These are phyloP conservation scores for Cetoscarus ocellatus DNA, from an alignment of 2,797 vertebrate species.

Conservation along the genomic window DNA sequence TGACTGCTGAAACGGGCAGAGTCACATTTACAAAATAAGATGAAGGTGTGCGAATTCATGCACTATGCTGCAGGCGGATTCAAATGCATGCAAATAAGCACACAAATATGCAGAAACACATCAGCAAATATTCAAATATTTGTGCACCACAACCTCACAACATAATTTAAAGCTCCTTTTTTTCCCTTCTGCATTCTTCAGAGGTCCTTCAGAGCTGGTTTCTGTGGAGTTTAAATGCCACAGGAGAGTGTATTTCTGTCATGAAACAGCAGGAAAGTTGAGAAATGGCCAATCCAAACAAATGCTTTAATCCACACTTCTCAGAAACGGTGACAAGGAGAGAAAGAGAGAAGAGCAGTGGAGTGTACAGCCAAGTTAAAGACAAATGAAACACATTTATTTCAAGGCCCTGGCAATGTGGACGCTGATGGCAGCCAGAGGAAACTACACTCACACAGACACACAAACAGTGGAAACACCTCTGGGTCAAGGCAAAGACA, in stretches of 20 bases:
- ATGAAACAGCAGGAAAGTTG: conserved; percentile 61
- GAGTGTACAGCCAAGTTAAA: conserved; percentile 69
- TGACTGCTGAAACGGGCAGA: conserved; percentile 15
- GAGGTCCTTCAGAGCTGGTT: conserved; percentile 38
- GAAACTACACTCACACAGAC: conserved; percentile 32
- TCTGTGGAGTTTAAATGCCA: conserved; percentile 59
- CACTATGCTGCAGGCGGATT: conserved; percentile 9
- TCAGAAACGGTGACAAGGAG: conserved; percentile 52
- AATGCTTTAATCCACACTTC: conserved; percentile 59
- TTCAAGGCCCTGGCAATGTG: conserved; percentile 55
- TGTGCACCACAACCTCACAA: neutral
- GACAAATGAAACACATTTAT: conserved; percentile 71
- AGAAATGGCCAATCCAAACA: conserved; percentile 70
- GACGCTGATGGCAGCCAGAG: conserved; percentile 47
- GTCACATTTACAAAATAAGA: conserved; percentile 8
- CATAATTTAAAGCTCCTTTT: neutral
- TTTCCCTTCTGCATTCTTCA: conserved; percentile 15
- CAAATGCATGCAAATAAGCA: conserved; percentile 48
- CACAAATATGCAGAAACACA: conserved; percentile 5
- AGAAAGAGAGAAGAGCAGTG: conserved; percentile 24
- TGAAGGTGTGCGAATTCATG: neutral
- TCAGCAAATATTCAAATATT: conserved; percentile 27
- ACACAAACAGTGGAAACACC: conserved; percentile 6
- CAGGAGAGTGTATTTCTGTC: conserved; percentile 48
- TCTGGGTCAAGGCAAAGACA: conserved; percentile 17